phyloP scores from a whole-genome alignment of 92 coral and sea anemone species.

The Zoanthus gigantus region DNA sequence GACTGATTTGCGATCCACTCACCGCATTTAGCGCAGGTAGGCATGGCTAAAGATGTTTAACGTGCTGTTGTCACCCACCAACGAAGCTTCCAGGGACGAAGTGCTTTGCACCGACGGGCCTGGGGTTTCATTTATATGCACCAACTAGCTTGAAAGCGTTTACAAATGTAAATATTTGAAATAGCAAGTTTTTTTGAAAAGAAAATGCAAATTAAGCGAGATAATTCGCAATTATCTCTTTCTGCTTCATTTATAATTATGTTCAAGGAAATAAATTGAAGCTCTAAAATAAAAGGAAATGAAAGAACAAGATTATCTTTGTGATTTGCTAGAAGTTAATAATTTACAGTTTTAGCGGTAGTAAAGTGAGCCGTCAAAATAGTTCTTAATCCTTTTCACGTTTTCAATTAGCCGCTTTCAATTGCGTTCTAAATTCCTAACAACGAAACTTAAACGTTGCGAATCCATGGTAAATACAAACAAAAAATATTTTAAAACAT shows the following conservation, averaged over 20 bases:
- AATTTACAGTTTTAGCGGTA: too few relatives aligned
- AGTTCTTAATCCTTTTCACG: not conserved
- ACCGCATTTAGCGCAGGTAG: conserved; percentile 37
- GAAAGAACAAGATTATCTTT: not conserved
- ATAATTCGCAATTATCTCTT: not conserved
- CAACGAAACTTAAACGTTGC: too few relatives aligned
- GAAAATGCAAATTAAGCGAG: conserved; percentile 29
- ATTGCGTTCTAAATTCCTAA: too few relatives aligned
- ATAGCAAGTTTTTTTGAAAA: conserved; percentile 7
- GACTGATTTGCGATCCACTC: conserved; percentile 25
- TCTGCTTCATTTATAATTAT: not conserved
- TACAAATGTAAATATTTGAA: conserved; percentile 36
- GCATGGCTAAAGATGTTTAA: not conserved
- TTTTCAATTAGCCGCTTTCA: too few relatives aligned
- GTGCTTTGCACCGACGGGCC: not conserved
- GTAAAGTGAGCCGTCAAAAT: not conserved
- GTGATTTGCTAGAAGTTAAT: not conserved
- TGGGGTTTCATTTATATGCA: not conserved
- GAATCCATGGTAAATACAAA: too few relatives aligned
- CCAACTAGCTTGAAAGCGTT: not conserved
- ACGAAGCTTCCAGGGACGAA: not conserved
- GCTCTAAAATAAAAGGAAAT: not conserved
- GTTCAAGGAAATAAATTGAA: not conserved
- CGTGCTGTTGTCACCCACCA: not conserved
- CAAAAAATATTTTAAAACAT: too few relatives aligned